Evolutionary conservation across 2,113 vertebrate genomes (phyloP).

Genomic region (Ariopsis seemanni): DNA sequence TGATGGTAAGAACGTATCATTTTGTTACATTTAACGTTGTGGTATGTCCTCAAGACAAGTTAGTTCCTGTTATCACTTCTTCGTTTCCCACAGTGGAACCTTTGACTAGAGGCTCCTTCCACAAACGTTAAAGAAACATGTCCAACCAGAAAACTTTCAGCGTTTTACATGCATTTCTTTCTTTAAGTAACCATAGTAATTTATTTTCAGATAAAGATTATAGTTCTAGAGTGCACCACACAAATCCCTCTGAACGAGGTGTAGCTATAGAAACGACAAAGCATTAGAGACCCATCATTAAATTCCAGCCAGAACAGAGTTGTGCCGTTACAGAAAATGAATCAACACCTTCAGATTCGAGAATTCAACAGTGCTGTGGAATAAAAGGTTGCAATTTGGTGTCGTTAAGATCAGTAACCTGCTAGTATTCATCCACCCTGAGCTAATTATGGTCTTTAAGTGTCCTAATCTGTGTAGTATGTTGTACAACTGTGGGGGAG

Average conservation of each 20-base stretch:
- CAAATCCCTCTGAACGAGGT: neutral
- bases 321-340: neutral
- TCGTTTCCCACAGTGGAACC: neutral
- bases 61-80: neutral
- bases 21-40: neutral
- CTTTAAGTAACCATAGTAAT: too few species aligned
- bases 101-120: neutral
- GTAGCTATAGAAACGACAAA: neutral
- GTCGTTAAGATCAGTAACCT: neutral
- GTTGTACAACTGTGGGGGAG: neutral
- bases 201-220: neutral
- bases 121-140: neutral
- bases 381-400: neutral
- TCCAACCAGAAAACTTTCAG: neutral
- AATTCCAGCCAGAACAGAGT: too few species aligned
- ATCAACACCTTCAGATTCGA: neutral
- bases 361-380: neutral
- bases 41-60: neutral
- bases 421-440: neutral
- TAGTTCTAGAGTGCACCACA: neutral
- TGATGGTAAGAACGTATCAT: too few species aligned
- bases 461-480: neutral
- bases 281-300: fast-evolving
- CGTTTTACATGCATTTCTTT: neutral
- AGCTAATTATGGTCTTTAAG: neutral